These are phyloP conservation scores for Ctenoplectra terminalis DNA, from an alignment of 1,140 invertebrate species.

Conservation along the genomic window DNA sequence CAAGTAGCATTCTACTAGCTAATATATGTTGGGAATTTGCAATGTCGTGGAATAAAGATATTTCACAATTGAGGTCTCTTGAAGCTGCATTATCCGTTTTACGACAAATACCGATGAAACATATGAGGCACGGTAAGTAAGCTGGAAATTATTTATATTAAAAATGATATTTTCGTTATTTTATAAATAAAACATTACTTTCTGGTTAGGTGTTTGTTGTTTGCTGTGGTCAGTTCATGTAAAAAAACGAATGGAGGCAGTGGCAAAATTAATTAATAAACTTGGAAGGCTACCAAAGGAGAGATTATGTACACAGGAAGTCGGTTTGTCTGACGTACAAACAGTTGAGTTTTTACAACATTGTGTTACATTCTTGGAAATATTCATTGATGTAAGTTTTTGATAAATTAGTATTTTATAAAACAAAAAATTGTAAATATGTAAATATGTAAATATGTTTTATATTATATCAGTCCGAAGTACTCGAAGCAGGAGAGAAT, in stretches of 20 bases:
- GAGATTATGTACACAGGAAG: constrained; percentile 88
- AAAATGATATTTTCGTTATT: constrained; percentile 22
- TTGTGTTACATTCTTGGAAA: constrained; percentile 88
- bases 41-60: constrained; percentile 92
- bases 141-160: neutral
- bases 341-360: constrained; percentile 88
- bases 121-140: constrained; percentile 86
- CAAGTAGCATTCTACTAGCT: constrained; percentile 89
- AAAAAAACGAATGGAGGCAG: constrained; percentile 88
- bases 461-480: constrained; percentile 68
- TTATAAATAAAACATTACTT: neutral
- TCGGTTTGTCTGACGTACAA: constrained; percentile 88
- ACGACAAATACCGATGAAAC: constrained; percentile 84
- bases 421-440: neutral
- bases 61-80: constrained; percentile 86
- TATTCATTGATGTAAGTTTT: constrained; percentile 87
- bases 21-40: constrained; percentile 96
- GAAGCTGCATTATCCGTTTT: constrained; percentile 84
- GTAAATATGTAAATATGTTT: neutral
- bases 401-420: neutral
- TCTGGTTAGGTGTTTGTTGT: constrained; percentile 86
- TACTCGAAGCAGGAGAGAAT: constrained; percentile 72
- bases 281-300: constrained; percentile 94
- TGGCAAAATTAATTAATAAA: constrained; percentile 93
- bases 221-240: constrained; percentile 95